Base-by-base conservation (phyloP, 1,140 invertebrate species). In the Stegodyphus dumicola region DNA sequence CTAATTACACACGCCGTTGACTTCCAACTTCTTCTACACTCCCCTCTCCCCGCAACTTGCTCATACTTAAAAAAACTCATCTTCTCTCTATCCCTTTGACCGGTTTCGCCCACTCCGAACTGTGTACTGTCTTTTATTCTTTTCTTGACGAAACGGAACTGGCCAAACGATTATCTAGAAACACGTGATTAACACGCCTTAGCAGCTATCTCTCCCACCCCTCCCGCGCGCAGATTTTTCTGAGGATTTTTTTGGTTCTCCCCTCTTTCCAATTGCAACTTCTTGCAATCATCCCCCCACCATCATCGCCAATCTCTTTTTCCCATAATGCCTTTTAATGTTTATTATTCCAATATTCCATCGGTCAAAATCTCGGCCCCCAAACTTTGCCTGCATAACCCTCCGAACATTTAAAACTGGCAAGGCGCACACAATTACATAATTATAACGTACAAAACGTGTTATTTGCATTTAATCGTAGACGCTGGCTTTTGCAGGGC, bases 381-480 rank as follows among this genome's bases (percentile, higher is more conserved):
- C 18, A 13, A 17, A 70, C 70, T 7, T 56, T 33, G 7, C 33
- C 11, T 71, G 6, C 49, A 4, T 48, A 7, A 51, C 69, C 69
- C 11, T 51, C 11, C 69, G 54, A 33, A 18, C 71, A 75, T 83
- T 83, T 83, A 83, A 83, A 81, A 81, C 56, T 51, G 33, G 18
- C 67, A 83, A 83, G 64, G 80, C 80, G 80, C 60, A 75, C 70
- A 83, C 80, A 83, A 83, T 83, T 83, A 83, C 80, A 83, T 83
- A 83, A 83, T 83, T 83, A 83, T 83, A 83, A 83, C 71, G 80
- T 83, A 18, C 49, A 33, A 51, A 83, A 83, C 80, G 71, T 83
- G 80, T 75, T 83, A 83, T 83, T 83, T 83, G 80, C 80, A 83
- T 83, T 83, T 83, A 83, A 83, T 83, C 80, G 80, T 48, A 67